A percentile compares a stretch with the other conserved stretches of the same genome.
Conservation (phyloP, 2,888 invertebrate species). For the Acronicta aceris region DNA sequence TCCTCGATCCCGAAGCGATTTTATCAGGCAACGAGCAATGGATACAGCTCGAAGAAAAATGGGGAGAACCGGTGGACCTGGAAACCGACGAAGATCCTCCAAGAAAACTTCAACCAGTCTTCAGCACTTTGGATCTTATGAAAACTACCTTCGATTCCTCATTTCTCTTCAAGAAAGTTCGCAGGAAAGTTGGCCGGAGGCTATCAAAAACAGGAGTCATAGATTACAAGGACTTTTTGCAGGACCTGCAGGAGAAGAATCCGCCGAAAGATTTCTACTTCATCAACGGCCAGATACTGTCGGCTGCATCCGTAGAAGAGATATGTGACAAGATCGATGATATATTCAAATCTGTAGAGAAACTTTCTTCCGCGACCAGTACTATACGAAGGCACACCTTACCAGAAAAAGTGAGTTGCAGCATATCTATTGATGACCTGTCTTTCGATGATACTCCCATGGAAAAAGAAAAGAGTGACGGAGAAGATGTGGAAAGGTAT, state of each 20-base stretch:
- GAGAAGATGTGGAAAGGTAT: slow-evolving; percentile 73
- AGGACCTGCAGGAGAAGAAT: slow-evolving; percentile 65
- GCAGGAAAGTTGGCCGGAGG: slow-evolving; percentile 69
- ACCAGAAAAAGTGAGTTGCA: slow-evolving; percentile 77
- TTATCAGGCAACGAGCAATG: slow-evolving; percentile 80
- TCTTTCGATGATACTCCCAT: slow-evolving; percentile 79
- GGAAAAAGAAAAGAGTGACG: slow-evolving; percentile 61
- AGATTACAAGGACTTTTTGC: slow-evolving; percentile 77
- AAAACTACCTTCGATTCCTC: slow-evolving; percentile 81
- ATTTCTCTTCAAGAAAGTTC: slow-evolving; percentile 74
- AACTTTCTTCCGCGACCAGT: slow-evolving; percentile 73
- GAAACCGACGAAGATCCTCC: slow-evolving; percentile 75
- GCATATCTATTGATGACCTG: slow-evolving; percentile 73
- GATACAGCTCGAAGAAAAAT: slow-evolving; percentile 78
- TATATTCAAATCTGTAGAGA: slow-evolving; percentile 82
- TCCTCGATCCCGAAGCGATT: slow-evolving; percentile 75
- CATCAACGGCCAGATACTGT: slow-evolving; percentile 71
- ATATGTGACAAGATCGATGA: slow-evolving; percentile 80
- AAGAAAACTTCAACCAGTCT: slow-evolving; percentile 63
- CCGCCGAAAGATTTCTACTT: slow-evolving; percentile 56
- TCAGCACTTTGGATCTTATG: slow-evolving; percentile 75
- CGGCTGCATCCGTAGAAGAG: slow-evolving; percentile 78
- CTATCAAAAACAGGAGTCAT: slow-evolving; percentile 68
- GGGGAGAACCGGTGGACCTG: slow-evolving; percentile 80
- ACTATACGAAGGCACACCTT: slow-evolving; percentile 65